These are phyloP conservation scores for Parambassis ranga DNA, from an alignment of 2,797 vertebrate genomes.

Conservation along the genomic window DNA sequence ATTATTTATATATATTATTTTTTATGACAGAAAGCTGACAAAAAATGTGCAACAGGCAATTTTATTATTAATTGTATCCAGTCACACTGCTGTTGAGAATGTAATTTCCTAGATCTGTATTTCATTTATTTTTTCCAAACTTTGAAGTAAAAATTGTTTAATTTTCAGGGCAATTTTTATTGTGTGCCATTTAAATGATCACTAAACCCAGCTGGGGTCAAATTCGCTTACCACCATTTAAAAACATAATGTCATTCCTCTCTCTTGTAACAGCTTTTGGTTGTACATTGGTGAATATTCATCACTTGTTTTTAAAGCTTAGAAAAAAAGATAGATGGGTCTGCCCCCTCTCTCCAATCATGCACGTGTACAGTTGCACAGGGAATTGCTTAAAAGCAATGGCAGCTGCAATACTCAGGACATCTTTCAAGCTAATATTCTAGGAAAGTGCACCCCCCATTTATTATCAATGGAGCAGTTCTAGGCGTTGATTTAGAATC, in stretches of 20 bases:
- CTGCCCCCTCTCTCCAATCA: conserved; percentile 5
- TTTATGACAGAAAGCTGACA: neutral
- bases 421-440: conserved; percentile 20
- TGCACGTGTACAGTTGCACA: conserved; percentile 14
- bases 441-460: conserved; percentile 17
- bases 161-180: neutral
- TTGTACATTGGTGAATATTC: conserved; percentile 15
- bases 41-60: neutral
- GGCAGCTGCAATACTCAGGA: conserved; percentile 13
- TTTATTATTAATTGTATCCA: conserved; percentile 6
- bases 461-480: conserved; percentile 31
- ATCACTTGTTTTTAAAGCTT: conserved; percentile 2
- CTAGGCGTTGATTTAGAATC: conserved; percentile 18
- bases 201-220: neutral
- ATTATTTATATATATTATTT: too few species aligned
- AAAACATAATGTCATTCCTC: neutral
- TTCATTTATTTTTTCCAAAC: too few species aligned
- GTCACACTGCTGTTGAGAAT: neutral
- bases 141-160: too few species aligned
- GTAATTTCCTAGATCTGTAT: too few species aligned
- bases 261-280: neutral
- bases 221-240: neutral
- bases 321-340: neutral
- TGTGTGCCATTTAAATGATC: neutral
- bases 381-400: conserved; percentile 4